phyloP scores from a whole-genome alignment of 2,888 invertebrate species.

The Lapara coniferarum region DNA sequence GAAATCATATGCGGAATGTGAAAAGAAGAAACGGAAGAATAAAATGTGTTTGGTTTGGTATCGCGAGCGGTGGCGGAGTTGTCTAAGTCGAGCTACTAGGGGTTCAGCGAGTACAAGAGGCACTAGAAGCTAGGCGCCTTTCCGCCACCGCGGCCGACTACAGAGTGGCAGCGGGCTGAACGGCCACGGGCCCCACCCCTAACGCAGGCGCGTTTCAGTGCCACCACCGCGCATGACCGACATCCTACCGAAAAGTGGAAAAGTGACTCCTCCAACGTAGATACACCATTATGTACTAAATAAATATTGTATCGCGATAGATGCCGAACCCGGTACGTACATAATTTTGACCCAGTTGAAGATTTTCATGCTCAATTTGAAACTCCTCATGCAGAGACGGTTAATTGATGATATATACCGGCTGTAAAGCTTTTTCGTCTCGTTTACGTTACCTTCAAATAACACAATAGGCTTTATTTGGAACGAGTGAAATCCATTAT shows the following conservation, averaged over 20 bases:
- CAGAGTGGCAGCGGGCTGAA: conserved; percentile 77
- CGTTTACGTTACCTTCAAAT: conserved; percentile 20
- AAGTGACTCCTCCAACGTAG: conserved; percentile 82
- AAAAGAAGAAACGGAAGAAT: conserved; percentile 65
- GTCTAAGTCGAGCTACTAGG: conserved; percentile 50
- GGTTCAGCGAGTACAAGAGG: conserved; percentile 54
- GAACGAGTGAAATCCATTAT: conserved; percentile 14
- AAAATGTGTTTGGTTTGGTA: conserved; percentile 48
- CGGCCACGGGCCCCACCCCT: conserved; percentile 77
- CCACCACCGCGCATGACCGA: conserved; percentile 75
- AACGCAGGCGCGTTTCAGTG: conserved; percentile 67
- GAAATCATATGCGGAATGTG: conserved; percentile 51
- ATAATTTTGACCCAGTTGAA: conserved; percentile 69
- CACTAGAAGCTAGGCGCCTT: conserved; percentile 57
- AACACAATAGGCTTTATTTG: background rate
- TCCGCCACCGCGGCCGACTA: conserved; percentile 77
- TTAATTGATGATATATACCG: conserved; percentile 29
- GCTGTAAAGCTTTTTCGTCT: conserved; percentile 20
- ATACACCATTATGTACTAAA: conserved; percentile 81
- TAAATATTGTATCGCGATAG: conserved; percentile 78
- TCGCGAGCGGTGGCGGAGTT: conserved; percentile 76
- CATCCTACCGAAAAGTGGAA: conserved; percentile 81
- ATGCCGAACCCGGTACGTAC: conserved; percentile 62
- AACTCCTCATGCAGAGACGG: conserved; percentile 39
- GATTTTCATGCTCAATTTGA: conserved; percentile 55